These are phyloP conservation scores for Neoaliturus tenellus DNA, from an alignment of 2,888 invertebrate species.

Conservation along the genomic window DNA sequence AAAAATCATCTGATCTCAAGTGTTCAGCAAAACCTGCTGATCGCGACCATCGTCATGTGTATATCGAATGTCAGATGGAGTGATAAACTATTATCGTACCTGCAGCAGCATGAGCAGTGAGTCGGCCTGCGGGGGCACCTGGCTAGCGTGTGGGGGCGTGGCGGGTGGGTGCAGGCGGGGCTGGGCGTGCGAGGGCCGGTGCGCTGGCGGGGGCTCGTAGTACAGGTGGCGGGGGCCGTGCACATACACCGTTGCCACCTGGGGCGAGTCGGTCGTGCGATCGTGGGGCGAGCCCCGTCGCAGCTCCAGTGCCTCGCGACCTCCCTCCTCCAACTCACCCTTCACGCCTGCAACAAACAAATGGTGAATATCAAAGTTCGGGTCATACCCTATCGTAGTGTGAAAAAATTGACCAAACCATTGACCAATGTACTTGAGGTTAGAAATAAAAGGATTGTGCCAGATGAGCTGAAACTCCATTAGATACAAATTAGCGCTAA, in stretches of 20 bases:
- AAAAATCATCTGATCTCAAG: too few species aligned
- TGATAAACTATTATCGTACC: too few species aligned
- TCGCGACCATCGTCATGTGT: too few species aligned
- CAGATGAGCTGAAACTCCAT: too few species aligned
- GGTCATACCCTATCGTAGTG: too few species aligned
- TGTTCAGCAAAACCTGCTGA: too few species aligned
- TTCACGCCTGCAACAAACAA: constrained; percentile 42
- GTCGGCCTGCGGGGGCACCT: constrained; percentile 89
- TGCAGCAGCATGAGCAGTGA: constrained; percentile 86
- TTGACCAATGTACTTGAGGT: too few species aligned
- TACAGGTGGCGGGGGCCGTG: constrained; percentile 67
- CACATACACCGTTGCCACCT: constrained; percentile 80
- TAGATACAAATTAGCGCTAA: too few species aligned
- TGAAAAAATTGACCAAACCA: too few species aligned
- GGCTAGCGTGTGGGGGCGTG: constrained; percentile 84
- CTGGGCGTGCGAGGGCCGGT: constrained; percentile 70
- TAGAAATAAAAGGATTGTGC: too few species aligned
- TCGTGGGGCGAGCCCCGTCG: constrained; percentile 72
- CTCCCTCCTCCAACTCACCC: constrained; percentile 55
- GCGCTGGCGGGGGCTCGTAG: constrained; percentile 70
- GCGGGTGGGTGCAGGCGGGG: constrained; percentile 75
- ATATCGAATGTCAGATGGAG: too few species aligned
- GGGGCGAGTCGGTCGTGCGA: constrained; percentile 82
- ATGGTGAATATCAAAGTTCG: too few species aligned
- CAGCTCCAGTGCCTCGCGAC: constrained; percentile 63